Conservation (phyloP, 2,888 invertebrate species). For the Tholera decimalis region DNA sequence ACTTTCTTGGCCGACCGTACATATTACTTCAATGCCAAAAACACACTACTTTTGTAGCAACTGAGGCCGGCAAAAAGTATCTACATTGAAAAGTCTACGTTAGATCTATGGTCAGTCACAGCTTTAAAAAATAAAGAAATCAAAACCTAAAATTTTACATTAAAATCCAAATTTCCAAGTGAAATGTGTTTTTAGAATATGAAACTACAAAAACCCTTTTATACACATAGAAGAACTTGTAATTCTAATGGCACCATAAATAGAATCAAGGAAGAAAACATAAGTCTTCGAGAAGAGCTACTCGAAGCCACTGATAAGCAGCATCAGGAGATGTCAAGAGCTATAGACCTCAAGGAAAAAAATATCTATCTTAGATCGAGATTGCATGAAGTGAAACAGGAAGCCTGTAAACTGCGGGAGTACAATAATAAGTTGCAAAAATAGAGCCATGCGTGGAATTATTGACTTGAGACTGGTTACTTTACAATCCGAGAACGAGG, state of each 20-base stretch:
- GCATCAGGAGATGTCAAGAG: constrained; percentile 86
- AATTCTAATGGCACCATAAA: constrained; percentile 46
- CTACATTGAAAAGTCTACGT: neutral
- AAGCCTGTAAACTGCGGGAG: constrained; percentile 69
- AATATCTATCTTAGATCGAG: constrained; percentile 71
- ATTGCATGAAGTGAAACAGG: constrained; percentile 71
- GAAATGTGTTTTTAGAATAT: constrained; percentile 54
- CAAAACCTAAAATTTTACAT: neutral
- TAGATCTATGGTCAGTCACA: neutral
- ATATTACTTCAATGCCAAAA: too few species aligned
- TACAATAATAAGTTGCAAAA: constrained; percentile 55
- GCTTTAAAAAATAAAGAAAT: neutral
- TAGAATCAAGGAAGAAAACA: constrained; percentile 72
- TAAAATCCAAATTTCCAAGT: constrained; percentile 62
- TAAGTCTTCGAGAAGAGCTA: constrained; percentile 69
- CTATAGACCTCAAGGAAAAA: constrained; percentile 81
- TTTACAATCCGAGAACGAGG: constrained; percentile 74
- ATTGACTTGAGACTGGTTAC: constrained; percentile 64
- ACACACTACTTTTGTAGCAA: neutral
- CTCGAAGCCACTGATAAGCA: constrained; percentile 79
- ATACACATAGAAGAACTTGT: constrained; percentile 30
- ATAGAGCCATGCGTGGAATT: constrained; percentile 50
- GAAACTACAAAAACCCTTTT: constrained; percentile 66
- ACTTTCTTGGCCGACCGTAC: too few species aligned
- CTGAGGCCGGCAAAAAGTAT: neutral